Evolutionary conservation across 2,888 invertebrate genomes (phyloP), one percentile per base, ranked within the genome.

Genomic region (Rosalia funebris): DNA sequence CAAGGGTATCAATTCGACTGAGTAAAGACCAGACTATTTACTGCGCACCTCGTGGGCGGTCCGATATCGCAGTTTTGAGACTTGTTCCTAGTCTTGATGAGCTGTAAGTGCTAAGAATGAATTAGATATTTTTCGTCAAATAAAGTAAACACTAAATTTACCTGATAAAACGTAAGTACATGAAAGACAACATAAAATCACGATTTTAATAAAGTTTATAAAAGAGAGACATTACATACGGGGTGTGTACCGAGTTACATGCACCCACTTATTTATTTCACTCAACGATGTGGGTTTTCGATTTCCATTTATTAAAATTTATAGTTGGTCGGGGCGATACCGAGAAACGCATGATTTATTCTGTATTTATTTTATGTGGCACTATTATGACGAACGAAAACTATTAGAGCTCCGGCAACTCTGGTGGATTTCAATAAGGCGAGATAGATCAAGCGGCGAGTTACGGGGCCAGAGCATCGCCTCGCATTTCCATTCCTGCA

Each of bases 281-380:
- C 42, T 55, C 55, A 53, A 37, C 46, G 39, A 59, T 46, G 62
- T 59, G 59, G 62, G 61, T 45, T 59, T 56, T 57, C 39, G 62
- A 62, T 62, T 59, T 46, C 52, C 55, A 41, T 62, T 62, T 59
- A 62, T 54, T 56, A 41, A 55, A 62, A 59, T 58, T 62, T 62
- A 59, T 55, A 19, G 54, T 54, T n/a, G 19, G 44, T 47, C 11
- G 19, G 20, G 57, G 47, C 48, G 52, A 63, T 60, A 57, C 56
- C 12, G 32, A 42, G 34, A 48, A 39, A 36, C 25, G 41, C 42
- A 12, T 59, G 62, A 62, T 59, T 55, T 62, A 62, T 62, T 47
- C 42, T 12, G 50, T 36, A 59, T 59, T 34, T 59, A 62, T 63
- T 57, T 53, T 42, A 59, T 42, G 52, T 52, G 56, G 44, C 55